Conservation (phyloP, 2,797 vertebrate genomes). For the Malurus leucopterus region DNA sequence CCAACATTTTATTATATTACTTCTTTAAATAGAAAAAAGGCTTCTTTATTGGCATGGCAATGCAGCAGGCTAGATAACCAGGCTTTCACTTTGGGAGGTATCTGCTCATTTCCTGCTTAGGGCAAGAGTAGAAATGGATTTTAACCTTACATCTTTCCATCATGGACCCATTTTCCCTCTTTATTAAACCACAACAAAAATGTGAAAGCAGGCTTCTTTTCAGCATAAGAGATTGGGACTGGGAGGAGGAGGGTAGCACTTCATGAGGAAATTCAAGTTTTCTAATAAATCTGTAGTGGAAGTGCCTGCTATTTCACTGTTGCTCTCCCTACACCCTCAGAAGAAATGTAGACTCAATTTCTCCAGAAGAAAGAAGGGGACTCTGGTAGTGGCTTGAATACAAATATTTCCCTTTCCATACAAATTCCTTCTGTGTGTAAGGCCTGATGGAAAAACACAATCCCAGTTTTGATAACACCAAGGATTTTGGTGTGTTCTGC, state of each 20-base stretch:
- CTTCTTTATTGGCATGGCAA: slow-evolving; percentile 25
- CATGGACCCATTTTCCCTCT: neutral
- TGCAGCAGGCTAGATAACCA: slow-evolving; percentile 18
- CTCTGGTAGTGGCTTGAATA: neutral
- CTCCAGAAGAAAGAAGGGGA: neutral
- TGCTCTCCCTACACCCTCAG: neutral
- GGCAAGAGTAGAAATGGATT: slow-evolving; percentile 3
- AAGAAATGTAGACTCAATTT: neutral
- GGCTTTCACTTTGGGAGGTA: slow-evolving; percentile 15
- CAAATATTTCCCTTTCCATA: neutral
- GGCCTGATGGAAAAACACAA: neutral
- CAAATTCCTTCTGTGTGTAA: neutral
- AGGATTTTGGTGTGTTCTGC: neutral
- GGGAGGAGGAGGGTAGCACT: neutral
- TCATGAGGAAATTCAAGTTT: neutral
- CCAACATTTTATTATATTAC: slow-evolving; percentile 56
- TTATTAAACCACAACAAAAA: neutral
- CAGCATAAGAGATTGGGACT: neutral
- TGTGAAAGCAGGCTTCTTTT: neutral
- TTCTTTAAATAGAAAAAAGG: slow-evolving; percentile 53
- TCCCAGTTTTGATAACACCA: neutral
- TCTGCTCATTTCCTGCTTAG: slow-evolving; percentile 21
- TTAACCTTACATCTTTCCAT: neutral
- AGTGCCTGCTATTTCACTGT: neutral
- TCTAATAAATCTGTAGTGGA: neutral